Percentiles rank a stretch among this genome's conserved stretches.
phyloP scores from a whole-genome alignment of 2,113 vertebrate species.

The Synodontis membranacea region DNA sequence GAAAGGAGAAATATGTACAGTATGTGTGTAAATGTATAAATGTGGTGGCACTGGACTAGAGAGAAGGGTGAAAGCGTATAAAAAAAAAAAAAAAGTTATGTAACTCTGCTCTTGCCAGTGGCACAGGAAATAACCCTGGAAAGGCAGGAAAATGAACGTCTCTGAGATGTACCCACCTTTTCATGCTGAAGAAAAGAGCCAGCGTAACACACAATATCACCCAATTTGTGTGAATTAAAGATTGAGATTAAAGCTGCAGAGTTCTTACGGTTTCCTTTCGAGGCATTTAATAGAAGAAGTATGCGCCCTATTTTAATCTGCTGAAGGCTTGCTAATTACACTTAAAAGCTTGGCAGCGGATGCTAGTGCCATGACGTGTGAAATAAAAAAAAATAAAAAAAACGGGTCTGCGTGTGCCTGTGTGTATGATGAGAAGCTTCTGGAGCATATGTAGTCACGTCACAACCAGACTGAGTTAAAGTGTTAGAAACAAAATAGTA shows the following conservation, averaged over 20 bases:
- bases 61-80: background rate
- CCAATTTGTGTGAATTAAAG: conserved; percentile 39
- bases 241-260: conserved; percentile 31
- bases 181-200: background rate
- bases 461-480: conserved; percentile 10
- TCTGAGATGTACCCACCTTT: conserved; percentile 18
- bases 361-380: conserved; percentile 42
- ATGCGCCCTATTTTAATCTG: conserved; percentile 43
- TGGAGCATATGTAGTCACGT: conserved; percentile 15
- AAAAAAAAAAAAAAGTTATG: conserved; percentile 16
- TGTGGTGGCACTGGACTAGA: background rate
- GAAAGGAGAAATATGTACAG: background rate
- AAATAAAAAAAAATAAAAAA: conserved; percentile 1
- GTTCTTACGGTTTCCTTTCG: conserved; percentile 39
- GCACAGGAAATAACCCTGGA: conserved; percentile 32
- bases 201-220: conserved; percentile 20
- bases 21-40: background rate
- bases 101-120: background rate
- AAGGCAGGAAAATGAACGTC: background rate
- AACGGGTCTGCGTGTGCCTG: conserved; percentile 22
- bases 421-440: conserved; percentile 25
- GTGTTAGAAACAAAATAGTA: conserved; percentile 19
- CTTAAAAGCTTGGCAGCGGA: conserved; percentile 50
- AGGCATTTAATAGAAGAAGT: conserved; percentile 41
- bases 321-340: conserved; percentile 49